Percentiles rank a stretch among this genome's conserved stretches.
These are phyloP conservation scores for Gastracanthus pulcherrimus DNA, from an alignment of 2,888 invertebrate genomes.

Conservation along the genomic window DNA sequence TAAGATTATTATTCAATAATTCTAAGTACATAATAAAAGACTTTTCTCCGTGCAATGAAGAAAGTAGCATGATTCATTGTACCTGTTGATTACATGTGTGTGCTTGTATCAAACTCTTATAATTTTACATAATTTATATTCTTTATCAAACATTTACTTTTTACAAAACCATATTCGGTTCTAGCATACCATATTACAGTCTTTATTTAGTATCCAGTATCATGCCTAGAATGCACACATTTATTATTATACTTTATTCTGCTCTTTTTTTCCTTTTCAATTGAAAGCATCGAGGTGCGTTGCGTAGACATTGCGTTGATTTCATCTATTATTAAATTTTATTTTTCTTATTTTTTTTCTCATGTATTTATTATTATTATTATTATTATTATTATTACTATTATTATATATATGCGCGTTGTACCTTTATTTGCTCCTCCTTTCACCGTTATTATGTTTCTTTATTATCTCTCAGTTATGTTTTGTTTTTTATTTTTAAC, in stretches of 20 bases:
- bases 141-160: too few species aligned
- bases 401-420: not conserved
- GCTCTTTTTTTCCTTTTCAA: not conserved
- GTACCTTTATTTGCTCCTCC: not conserved
- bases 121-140: conserved; percentile 6
- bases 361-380: not conserved
- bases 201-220: not conserved
- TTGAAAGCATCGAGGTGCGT: conserved; percentile 22
- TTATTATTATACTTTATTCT: not conserved
- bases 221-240: conserved; percentile 1
- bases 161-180: too few species aligned
- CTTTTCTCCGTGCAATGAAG: conserved; percentile 35
- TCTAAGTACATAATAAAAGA: not conserved
- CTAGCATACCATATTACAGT: not conserved
- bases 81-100: not conserved
- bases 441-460: not conserved
- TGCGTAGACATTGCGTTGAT: conserved; percentile 13
- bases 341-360: not conserved
- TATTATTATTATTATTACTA: not conserved
- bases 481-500: conserved; percentile 69
- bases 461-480: conserved; percentile 26
- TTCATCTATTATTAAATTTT: not conserved
- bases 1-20: too few species aligned
- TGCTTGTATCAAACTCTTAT: conserved; percentile 22
- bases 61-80: conserved; percentile 30